Percentiles rank a stretch among this genome's conserved stretches.
These are phyloP conservation scores for Lepidurus arcticus DNA, from an alignment of 1,140 invertebrate species.

Conservation along the genomic window DNA sequence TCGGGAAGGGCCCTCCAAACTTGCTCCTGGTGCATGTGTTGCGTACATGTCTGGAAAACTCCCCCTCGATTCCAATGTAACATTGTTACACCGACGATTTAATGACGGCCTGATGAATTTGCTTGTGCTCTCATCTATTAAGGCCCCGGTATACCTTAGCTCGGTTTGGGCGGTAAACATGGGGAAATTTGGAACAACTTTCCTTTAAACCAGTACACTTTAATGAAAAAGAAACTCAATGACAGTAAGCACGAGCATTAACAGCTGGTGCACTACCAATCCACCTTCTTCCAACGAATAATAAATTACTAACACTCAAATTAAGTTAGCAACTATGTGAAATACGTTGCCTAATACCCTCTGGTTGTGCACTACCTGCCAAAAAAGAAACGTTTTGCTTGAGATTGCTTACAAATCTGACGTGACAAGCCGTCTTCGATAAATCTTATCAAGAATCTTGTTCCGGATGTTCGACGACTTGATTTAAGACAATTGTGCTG, in stretches of 20 bases:
- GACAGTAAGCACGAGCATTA: background rate
- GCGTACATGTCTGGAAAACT: background rate
- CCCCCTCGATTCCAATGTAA: background rate
- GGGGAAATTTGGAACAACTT: no score
- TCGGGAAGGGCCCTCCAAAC: background rate
- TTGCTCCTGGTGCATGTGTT: background rate
- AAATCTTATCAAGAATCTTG: background rate
- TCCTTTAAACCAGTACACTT: background rate
- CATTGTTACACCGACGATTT: background rate
- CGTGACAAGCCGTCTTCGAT: no score
- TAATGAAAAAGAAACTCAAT: background rate
- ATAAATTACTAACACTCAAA: background rate
- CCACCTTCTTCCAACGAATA: background rate
- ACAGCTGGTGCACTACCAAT: no score
- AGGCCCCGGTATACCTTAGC: background rate
- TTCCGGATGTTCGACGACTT: background rate
- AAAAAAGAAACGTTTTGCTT: background rate
- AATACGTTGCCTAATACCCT: no score
- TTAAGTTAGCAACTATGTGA: background rate
- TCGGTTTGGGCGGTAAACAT: no score
- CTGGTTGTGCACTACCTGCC: background rate
- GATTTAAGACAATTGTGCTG: background rate
- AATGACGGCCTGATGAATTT: background rate
- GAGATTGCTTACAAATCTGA: background rate
- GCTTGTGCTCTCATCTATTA: background rate